Evolutionary conservation across 2,797 vertebrate species (phyloP), one percentile per base, ranked within the genome.

Genomic region (Galago senegalensis): DNA sequence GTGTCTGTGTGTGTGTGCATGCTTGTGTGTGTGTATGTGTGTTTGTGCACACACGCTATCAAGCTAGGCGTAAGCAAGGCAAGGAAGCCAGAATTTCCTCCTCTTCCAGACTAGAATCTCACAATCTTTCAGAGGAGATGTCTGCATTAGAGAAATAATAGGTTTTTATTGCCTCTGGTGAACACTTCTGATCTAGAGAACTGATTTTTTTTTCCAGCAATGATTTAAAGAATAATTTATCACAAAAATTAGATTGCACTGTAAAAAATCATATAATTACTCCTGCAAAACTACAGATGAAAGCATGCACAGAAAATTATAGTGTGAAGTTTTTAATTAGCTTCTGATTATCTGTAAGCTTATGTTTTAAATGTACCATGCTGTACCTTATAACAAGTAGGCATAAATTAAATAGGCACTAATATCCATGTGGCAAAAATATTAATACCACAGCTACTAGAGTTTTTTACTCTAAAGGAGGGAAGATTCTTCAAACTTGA

Each of bases 201-300:
- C 60, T 90, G 85, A 85, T 91, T 92, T 97, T 86, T 25, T 93
- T 93, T 73, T n/a, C 29, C 5, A 79, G 49, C 65, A 77, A 67
- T 92, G 72, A 94, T 73, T 89, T 89, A 79, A 76, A 87, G 49
- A 93, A 95, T 93, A 91, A 94, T 96, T 85, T 95, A 94, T 95
- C 67, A 85, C 70, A 93, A 96, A 97, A 94, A 93, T 91, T 93
- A 94, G 58, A 96, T 94, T 93, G 79, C 70, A 81, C 94, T 96
- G 81, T 94, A 94, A 97, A 96, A 97, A 97, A 95, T 96, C 77
- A 79, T 87, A 87, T 96, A 97, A 97, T 97, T 96, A 86, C 86
- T 96, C 53, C 87, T 82, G 40, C 96, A 95, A 96, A 95, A 95
- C 87, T 92, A 88, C 77, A 96, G 84, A 96, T 89, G 89, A 96